phyloP scores from a whole-genome alignment of 2,888 invertebrate species.

The Chorisops tibialis region DNA sequence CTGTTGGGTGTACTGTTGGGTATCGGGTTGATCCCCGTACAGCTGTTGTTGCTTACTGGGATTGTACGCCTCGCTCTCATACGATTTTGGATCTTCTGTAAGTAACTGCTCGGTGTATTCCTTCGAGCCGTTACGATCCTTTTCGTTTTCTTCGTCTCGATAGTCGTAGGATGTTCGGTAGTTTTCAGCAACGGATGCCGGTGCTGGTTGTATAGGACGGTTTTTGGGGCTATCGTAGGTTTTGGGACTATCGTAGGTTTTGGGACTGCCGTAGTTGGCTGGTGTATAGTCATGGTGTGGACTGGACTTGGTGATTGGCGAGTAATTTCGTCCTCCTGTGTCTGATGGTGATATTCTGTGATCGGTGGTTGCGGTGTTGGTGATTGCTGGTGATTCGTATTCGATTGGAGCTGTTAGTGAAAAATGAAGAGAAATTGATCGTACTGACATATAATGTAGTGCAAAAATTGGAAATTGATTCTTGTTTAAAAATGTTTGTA shows the following conservation, averaged over 20 bases:
- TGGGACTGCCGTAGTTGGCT: constrained; percentile 33
- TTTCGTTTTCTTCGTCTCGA: constrained; percentile 51
- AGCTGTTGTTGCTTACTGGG: constrained; percentile 26
- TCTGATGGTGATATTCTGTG: constrained; percentile 13
- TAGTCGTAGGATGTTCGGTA: constrained; percentile 37
- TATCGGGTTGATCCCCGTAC: constrained; percentile 32
- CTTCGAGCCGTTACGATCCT: constrained; percentile 48
- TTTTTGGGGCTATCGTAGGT: constrained; percentile 30
- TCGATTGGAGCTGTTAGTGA: constrained; percentile 51
- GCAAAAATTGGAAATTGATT: too few species aligned
- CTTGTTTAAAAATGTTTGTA: too few species aligned
- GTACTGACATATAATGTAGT: too few species aligned
- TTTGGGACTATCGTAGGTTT: constrained; percentile 8
- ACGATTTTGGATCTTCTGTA: constrained; percentile 25
- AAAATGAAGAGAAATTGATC: too few species aligned
- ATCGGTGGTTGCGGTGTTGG: constrained; percentile 33
- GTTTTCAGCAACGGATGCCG: constrained; percentile 2
- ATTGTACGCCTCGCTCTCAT: constrained; percentile 32
- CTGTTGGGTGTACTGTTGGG: constrained; percentile 30
- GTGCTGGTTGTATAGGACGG: constrained; percentile 20
- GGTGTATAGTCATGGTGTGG: constrained; percentile 38
- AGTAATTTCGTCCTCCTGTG: constrained; percentile 35
- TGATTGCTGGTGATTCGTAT: constrained; percentile 50
- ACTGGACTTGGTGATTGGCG: constrained; percentile 35
- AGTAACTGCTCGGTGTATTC: constrained; percentile 26